Evolutionary conservation across 2,888 invertebrate species (phyloP).

Genomic region (Muschampia staudingeri): DNA sequence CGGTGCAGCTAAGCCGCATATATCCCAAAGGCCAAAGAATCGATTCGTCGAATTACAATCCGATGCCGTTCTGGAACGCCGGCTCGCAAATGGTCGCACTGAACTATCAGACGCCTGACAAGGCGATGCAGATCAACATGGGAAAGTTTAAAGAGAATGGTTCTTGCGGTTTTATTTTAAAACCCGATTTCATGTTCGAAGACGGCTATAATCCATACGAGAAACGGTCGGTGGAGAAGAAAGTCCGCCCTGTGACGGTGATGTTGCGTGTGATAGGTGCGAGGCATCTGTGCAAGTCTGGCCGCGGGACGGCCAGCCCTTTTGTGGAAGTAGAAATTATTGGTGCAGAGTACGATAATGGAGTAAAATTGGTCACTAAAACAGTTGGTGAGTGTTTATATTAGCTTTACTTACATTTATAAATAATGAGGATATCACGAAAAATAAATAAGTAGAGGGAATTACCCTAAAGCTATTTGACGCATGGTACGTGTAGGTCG

Average conservation of each 20-base stretch:
- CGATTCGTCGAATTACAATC: slow-evolving; percentile 99
- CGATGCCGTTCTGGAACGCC: slow-evolving; percentile 98
- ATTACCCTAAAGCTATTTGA: no score
- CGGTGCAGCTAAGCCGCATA: slow-evolving; percentile 97
- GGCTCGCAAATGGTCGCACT: slow-evolving; percentile 99
- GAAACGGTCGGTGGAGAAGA: slow-evolving; percentile 89
- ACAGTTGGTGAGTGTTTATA: slow-evolving; percentile 93
- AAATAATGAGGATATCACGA: no score
- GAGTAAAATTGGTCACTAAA: slow-evolving; percentile 96
- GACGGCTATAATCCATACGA: slow-evolving; percentile 96
- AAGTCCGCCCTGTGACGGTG: slow-evolving; percentile 89
- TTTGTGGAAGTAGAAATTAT: slow-evolving; percentile 98
- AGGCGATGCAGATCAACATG: slow-evolving; percentile 97
- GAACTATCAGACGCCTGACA: slow-evolving; percentile 99
- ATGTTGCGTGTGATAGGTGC: slow-evolving; percentile 97
- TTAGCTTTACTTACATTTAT: neutral
- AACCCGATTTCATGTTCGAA: slow-evolving; percentile 97
- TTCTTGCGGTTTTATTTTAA: slow-evolving; percentile 97
- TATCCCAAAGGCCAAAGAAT: slow-evolving; percentile 99
- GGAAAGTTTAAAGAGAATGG: slow-evolving; percentile 98
- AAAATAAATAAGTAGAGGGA: no score
- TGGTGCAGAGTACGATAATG: slow-evolving; percentile 97
- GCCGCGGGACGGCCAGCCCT: slow-evolving; percentile 97
- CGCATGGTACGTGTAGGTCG: no score
- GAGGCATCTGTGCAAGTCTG: slow-evolving; percentile 96